A percentile compares a stretch with the other conserved stretches of the same genome.
Conservation (phyloP, 2,797 vertebrate genomes). For the Gila robusta region DNA sequence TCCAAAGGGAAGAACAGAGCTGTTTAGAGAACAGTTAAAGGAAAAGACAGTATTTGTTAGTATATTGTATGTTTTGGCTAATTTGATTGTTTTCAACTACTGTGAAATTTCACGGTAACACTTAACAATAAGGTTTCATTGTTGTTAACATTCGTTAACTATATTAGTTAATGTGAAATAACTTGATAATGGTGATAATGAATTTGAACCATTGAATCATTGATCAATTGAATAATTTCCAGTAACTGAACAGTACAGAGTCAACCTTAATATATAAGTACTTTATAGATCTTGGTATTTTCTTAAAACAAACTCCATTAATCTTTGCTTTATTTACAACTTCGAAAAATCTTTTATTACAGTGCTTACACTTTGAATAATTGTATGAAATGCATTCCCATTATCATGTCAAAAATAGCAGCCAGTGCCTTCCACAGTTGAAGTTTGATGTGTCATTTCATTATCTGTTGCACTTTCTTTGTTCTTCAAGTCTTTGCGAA, state of each 20-base stretch:
- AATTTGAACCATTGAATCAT: background rate
- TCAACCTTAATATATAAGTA: background rate
- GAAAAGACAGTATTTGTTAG: background rate
- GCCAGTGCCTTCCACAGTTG: background rate
- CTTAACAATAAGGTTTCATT: background rate
- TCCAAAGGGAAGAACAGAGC: background rate
- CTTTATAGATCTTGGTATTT: background rate
- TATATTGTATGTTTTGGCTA: background rate
- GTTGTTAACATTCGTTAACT: too few relatives aligned
- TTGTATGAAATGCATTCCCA: background rate
- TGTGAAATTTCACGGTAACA: background rate
- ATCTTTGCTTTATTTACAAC: background rate
- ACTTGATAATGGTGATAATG: background rate
- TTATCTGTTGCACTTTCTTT: conserved; percentile 3
- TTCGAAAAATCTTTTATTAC: background rate
- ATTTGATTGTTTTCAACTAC: background rate
- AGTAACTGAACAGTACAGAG: background rate
- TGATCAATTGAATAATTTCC: background rate
- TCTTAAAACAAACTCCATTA: background rate
- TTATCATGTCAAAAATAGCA: background rate
- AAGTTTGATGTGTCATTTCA: background rate
- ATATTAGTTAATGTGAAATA: too few relatives aligned
- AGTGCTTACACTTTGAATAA: background rate
- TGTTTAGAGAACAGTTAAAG: background rate
- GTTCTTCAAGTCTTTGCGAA: background rate